Percentiles rank a stretch among this genome's conserved stretches.
These are phyloP conservation scores for Sebastes nivosus DNA, from an alignment of 2,797 vertebrate species.

Conservation along the genomic window DNA sequence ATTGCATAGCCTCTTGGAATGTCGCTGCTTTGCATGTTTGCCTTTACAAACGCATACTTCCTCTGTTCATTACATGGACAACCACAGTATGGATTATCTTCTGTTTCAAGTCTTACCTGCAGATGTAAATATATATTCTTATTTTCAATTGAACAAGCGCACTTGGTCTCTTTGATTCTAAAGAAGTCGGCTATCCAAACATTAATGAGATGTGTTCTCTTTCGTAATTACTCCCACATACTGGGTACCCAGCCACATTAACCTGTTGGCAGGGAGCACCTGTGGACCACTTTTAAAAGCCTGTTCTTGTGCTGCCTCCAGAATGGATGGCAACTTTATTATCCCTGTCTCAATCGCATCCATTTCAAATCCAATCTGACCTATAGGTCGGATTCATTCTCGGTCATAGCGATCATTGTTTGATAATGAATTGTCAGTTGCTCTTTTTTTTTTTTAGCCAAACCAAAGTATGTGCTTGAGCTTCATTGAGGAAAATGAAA, in stretches of 20 bases:
- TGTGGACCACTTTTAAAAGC: slow-evolving; percentile 52
- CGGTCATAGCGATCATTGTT: background rate
- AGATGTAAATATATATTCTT: background rate
- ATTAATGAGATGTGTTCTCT: slow-evolving; percentile 34
- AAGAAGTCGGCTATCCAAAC: slow-evolving; percentile 16
- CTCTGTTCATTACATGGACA: background rate
- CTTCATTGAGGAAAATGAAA: background rate
- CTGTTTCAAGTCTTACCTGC: background rate
- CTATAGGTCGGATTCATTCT: background rate
- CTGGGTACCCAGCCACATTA: slow-evolving; percentile 57
- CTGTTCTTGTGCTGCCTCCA: slow-evolving; percentile 30
- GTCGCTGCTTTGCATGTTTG: background rate
- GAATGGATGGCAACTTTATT: slow-evolving; percentile 43
- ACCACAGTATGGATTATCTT: background rate
- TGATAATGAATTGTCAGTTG: background rate
- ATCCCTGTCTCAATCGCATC: slow-evolving; percentile 3
- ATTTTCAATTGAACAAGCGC: background rate
- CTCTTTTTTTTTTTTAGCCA: background rate
- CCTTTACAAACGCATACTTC: background rate
- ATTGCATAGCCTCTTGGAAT: slow-evolving; percentile 20
- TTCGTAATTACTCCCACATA: slow-evolving; percentile 59
- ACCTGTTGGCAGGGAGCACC: slow-evolving; percentile 66
- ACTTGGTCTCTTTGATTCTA: background rate
- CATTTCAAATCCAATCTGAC: slow-evolving; percentile 12
- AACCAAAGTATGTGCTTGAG: background rate